phyloP scores from a whole-genome alignment of 1,140 invertebrate species.

The Temnothorax nylanderi region DNA sequence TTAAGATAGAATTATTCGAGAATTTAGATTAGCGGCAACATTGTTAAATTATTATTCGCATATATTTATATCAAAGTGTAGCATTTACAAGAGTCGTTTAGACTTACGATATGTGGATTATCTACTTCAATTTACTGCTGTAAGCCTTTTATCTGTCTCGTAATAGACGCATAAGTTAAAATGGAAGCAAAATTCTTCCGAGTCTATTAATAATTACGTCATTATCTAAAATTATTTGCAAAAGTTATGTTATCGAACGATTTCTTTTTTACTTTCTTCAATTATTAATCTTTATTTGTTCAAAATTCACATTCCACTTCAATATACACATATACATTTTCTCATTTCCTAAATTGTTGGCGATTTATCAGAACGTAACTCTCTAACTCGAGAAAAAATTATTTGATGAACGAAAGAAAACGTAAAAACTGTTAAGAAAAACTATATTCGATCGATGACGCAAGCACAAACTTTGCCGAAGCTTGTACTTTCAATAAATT shows the following conservation, averaged over 20 bases:
- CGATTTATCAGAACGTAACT: slow-evolving; percentile 2
- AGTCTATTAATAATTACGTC: background rate
- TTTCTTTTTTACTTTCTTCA: background rate
- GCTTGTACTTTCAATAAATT: slow-evolving; percentile 11
- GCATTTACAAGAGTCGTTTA: background rate
- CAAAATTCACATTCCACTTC: background rate
- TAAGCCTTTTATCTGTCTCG: background rate
- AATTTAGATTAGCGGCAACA: background rate
- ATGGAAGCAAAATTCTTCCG: background rate
- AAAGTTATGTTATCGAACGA: background rate
- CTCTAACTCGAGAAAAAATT: background rate
- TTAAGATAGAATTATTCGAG: background rate
- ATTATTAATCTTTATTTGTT: background rate
- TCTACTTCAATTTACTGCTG: background rate
- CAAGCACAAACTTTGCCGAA: background rate
- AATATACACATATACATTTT: background rate
- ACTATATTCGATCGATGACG: background rate
- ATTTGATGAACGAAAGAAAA: background rate
- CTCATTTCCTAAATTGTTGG: background rate
- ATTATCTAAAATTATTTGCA: background rate
- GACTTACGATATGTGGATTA: background rate
- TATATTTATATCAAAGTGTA: background rate
- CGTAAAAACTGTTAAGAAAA: background rate
- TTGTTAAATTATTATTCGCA: slow-evolving; percentile 3
- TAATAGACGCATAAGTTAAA: background rate